These are phyloP conservation scores for Zoroaster sp. DNA, from an alignment of 53 echinoderm and acorn worm genomes.

Conservation along the genomic window DNA sequence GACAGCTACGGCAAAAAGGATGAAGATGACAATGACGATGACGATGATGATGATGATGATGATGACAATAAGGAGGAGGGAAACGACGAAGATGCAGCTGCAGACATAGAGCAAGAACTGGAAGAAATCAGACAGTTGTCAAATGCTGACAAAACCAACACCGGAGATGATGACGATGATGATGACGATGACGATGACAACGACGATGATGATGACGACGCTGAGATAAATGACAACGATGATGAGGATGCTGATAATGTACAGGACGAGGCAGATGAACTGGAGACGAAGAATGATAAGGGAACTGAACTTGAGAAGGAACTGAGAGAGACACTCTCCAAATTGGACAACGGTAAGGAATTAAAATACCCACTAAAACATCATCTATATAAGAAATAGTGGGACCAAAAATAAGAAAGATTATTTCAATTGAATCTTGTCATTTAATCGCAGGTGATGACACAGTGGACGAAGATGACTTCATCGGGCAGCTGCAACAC, in stretches of 20 bases:
- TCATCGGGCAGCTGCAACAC: conserved; percentile 50
- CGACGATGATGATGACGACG: conserved; percentile 1
- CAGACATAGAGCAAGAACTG: conserved; percentile 12
- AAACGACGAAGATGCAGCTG: not conserved
- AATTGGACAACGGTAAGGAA: conserved; percentile 9
- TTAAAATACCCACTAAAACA: too few species aligned
- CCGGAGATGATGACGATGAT: not conserved
- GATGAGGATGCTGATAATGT: not conserved
- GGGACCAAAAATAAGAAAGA: not conserved
- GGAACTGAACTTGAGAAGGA: not conserved
- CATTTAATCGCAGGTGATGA: not conserved
- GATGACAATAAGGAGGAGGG: not conserved
- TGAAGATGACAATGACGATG: not conserved
- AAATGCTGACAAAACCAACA: too few species aligned
- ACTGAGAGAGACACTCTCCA: conserved; percentile 4
- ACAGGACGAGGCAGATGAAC: not conserved
- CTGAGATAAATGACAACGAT: too few species aligned
- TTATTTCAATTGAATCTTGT: not conserved
- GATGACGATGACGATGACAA: not conserved
- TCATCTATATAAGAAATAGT: not conserved
- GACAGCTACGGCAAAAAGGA: not conserved
- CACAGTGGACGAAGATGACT: conserved; percentile 33
- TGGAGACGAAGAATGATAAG: not conserved
- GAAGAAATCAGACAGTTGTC: not conserved
- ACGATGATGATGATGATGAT: not conserved